These are phyloP conservation scores for Parnassius mnemosyne DNA, from an alignment of 2,888 invertebrate genomes.

Conservation along the genomic window DNA sequence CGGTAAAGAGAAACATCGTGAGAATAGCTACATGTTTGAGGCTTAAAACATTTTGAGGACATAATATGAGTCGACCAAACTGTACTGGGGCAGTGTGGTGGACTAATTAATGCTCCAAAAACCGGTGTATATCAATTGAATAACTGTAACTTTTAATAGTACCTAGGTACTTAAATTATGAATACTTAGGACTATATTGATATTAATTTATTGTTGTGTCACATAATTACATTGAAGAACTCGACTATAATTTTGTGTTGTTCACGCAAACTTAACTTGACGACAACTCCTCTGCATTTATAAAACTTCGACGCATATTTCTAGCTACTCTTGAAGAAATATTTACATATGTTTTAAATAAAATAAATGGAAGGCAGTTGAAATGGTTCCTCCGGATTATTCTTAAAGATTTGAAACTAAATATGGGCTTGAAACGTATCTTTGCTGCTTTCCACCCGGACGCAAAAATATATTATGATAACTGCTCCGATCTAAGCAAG, in stretches of 20 bases:
- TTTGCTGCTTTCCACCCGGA: conserved; percentile 88
- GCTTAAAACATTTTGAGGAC: not conserved
- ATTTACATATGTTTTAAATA: conserved; percentile 83
- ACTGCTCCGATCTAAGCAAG: conserved; percentile 85
- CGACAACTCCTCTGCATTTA: conserved; percentile 1
- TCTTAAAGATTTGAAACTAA: conserved; percentile 90
- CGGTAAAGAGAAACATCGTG: no score
- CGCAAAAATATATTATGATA: conserved; percentile 87
- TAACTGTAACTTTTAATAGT: no score
- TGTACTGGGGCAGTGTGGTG: no score
- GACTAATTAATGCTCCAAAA: no score
- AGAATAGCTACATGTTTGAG: not conserved
- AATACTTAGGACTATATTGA: no score
- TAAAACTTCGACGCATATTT: conserved; percentile 24
- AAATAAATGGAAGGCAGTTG: conserved; percentile 86
- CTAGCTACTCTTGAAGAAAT: conserved; percentile 70
- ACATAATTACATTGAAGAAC: no score
- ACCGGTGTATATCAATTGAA: no score
- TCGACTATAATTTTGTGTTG: no score
- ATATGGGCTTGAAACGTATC: conserved; percentile 86
- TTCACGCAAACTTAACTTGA: no score
- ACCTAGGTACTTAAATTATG: no score
- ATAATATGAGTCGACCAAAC: no score
- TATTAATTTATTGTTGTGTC: no score
- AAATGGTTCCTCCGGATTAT: conserved; percentile 96